Evolutionary conservation across 2,113 vertebrate species (phyloP).

Genomic region (Cariama cristata): DNA sequence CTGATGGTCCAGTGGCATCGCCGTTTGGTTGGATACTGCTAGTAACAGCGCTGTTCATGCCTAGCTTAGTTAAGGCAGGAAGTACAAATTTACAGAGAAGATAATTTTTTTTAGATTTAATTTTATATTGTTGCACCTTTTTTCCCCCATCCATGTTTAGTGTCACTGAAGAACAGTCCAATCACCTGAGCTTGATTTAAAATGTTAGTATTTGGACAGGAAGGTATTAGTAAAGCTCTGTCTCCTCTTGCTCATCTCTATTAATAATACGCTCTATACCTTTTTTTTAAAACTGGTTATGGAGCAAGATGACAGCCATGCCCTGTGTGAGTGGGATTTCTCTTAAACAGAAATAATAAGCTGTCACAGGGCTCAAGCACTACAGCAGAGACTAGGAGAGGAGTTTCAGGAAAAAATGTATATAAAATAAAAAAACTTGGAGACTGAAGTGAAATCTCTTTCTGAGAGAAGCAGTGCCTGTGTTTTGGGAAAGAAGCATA

Average conservation of each 20-base stretch:
- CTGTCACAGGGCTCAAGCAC: background rate
- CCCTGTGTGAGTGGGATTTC: background rate
- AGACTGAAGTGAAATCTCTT: background rate
- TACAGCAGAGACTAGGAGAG: background rate
- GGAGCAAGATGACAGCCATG: background rate
- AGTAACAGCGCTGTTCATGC: accelerated
- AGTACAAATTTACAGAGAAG: background rate
- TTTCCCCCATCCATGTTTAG: background rate
- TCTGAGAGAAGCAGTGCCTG: background rate
- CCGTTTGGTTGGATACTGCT: background rate
- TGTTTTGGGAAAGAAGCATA: background rate
- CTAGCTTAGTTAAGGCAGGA: background rate
- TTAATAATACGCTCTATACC: background rate
- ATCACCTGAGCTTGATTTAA: background rate
- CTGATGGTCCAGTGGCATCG: background rate
- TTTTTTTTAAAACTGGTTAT: background rate
- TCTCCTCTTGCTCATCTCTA: background rate
- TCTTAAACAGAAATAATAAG: constrained; percentile 30
- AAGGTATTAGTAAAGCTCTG: background rate
- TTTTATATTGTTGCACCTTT: background rate
- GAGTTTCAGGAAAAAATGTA: background rate
- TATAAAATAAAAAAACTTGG: background rate
- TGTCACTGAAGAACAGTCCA: background rate
- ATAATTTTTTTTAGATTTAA: background rate
- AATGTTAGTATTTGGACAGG: background rate